phyloP scores from a whole-genome alignment of 2,113 vertebrate species.

The Stegostoma tigrinum region DNA sequence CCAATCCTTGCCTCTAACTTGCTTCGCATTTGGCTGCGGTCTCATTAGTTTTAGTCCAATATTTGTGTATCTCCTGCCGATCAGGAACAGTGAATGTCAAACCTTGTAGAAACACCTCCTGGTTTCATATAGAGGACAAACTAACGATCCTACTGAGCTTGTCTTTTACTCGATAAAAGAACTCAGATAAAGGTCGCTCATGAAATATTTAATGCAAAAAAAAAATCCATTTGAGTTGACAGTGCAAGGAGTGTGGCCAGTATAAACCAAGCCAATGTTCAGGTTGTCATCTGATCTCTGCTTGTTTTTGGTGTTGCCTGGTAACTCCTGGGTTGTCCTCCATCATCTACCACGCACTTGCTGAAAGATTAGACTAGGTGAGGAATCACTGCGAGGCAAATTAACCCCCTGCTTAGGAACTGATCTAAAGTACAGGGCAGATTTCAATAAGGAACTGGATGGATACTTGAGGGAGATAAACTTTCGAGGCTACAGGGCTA shows the following conservation, averaged over 20 bases:
- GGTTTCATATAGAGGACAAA: background rate
- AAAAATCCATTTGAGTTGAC: background rate
- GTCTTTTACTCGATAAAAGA: background rate
- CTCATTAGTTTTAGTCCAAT: background rate
- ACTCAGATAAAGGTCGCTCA: background rate
- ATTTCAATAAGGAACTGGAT: too few relatives aligned
- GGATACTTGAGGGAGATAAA: too few relatives aligned
- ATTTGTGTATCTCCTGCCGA: background rate
- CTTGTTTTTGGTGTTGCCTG: background rate
- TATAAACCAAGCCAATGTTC: background rate
- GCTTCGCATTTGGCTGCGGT: background rate
- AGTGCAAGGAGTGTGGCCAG: background rate
- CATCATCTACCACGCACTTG: background rate
- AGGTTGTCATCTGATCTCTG: background rate
- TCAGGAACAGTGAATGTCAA: background rate
- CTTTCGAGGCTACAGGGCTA: too few relatives aligned
- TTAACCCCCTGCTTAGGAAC: background rate
- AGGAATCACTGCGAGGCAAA: background rate
- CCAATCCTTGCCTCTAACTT: background rate
- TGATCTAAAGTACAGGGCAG: background rate
- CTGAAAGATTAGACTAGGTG: background rate
- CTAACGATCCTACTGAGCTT: background rate
- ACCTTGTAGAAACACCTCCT: background rate
- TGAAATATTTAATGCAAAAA: conserved; percentile 20
- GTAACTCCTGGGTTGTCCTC: background rate